Evolutionary conservation across 2,113 vertebrate genomes (phyloP).

Genomic region (Phyllostomus discolor): DNA sequence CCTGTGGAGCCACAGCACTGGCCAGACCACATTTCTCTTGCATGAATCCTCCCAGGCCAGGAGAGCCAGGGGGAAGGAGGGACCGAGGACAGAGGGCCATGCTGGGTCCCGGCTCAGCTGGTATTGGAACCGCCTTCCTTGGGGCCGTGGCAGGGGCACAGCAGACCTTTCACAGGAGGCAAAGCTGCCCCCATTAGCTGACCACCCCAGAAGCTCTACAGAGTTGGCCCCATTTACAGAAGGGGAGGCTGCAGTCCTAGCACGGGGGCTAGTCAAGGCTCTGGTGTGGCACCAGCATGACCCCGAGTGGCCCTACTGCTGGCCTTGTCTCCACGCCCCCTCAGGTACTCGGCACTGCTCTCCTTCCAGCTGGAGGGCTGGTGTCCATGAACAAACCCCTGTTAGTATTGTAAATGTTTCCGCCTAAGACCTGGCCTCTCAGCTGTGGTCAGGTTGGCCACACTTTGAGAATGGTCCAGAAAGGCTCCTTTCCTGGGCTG

Average conservation of each 20-base stretch:
- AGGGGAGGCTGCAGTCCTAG: not conserved
- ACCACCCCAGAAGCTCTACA: not conserved
- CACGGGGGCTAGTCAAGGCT: not conserved
- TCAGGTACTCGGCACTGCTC: not conserved
- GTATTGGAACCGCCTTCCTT: not conserved
- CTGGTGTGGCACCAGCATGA: rapidly evolving
- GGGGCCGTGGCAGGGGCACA: not conserved
- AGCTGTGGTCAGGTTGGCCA: not conserved
- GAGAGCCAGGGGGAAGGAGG: not conserved
- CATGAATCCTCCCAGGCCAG: not conserved
- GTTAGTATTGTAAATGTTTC: not conserved
- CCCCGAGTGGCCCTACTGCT: rapidly evolving
- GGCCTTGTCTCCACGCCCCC: rapidly evolving
- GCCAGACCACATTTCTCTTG: not conserved
- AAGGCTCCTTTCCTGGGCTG: not conserved
- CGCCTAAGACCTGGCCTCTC: not conserved
- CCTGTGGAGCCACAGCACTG: not conserved
- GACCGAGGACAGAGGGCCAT: not conserved
- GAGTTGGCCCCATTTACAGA: not conserved
- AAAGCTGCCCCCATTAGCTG: not conserved
- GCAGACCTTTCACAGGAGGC: not conserved
- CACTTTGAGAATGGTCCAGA: not conserved
- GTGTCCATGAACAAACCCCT: not conserved
- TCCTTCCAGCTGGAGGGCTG: not conserved
- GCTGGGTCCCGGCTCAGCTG: not conserved